These are phyloP conservation scores for Lobophora halterata DNA, from an alignment of 2,888 invertebrate genomes.

Conservation along the genomic window DNA sequence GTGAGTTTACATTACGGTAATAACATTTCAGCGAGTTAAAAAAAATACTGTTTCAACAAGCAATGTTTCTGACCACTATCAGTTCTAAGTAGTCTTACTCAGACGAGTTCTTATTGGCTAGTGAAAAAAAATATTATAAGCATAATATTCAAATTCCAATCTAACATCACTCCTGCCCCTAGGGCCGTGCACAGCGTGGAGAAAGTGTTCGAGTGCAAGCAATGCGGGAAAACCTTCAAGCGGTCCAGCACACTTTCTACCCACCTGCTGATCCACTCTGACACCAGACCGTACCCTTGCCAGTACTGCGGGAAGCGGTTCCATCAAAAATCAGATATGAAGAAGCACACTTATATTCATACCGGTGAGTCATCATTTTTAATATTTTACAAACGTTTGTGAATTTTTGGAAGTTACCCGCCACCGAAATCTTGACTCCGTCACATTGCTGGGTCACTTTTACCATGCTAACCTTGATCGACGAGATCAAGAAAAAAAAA, in stretches of 20 bases:
- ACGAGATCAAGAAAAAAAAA: background rate
- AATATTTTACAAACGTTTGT: background rate
- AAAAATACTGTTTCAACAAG: too few species aligned
- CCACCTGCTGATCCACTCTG: conserved; percentile 97
- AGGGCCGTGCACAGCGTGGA: conserved; percentile 96
- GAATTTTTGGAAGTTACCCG: too few species aligned
- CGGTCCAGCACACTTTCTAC: conserved; percentile 98
- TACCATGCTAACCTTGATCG: too few species aligned
- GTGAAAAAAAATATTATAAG: background rate
- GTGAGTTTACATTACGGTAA: conserved; percentile 66
- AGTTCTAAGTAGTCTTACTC: too few species aligned
- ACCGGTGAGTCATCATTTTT: conserved; percentile 84
- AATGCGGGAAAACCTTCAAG: conserved; percentile 98
- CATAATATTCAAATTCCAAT: conserved; percentile 1
- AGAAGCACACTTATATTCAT: conserved; percentile 98
- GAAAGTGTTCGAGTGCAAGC: conserved; percentile 96
- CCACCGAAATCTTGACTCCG: too few species aligned
- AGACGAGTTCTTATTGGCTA: background rate
- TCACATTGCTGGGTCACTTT: too few species aligned
- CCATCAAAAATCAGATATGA: conserved; percentile 99
- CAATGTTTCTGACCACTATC: too few species aligned
- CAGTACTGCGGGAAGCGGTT: conserved; percentile 99
- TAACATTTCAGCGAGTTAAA: background rate
- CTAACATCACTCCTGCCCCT: conserved; percentile 31
- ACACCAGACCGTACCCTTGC: conserved; percentile 98